Evolutionary conservation across 2,797 vertebrate genomes (phyloP).

Genomic region (Champsocephalus gunnari): DNA sequence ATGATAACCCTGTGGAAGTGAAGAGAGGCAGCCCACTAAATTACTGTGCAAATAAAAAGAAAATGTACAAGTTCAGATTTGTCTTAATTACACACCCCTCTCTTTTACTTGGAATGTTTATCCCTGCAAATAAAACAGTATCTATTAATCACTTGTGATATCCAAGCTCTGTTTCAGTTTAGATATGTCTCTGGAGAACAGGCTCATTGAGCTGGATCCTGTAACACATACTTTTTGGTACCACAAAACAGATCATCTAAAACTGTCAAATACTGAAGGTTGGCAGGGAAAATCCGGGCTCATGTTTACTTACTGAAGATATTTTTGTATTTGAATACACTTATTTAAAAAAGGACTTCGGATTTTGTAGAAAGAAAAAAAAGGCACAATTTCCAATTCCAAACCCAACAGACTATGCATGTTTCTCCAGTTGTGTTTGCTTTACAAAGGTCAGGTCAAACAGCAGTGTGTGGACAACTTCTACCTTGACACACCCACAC

Average conservation of each 20-base stretch:
- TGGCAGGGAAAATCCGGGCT: background rate
- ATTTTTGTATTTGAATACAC: background rate
- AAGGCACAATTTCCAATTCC: background rate
- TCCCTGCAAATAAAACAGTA: background rate
- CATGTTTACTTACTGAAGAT: background rate
- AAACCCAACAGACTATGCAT: background rate
- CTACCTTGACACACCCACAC: background rate
- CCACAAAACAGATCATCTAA: too few species aligned
- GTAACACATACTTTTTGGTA: background rate
- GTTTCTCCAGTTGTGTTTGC: conserved; percentile 1
- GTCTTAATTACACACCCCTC: conserved; percentile 23
- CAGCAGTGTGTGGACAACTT: conserved; percentile 10
- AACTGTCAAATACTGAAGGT: background rate
- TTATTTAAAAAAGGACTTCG: too few species aligned
- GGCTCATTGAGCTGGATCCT: background rate
- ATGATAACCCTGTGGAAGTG: conserved; percentile 26
- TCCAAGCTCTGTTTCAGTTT: too few species aligned
- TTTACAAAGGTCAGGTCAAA: conserved; percentile 48
- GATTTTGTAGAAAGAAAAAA: background rate
- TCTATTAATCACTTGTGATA: too few species aligned
- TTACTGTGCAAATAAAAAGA: conserved; percentile 29
- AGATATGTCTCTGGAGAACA: background rate
- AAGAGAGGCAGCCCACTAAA: conserved; percentile 37
- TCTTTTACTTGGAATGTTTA: background rate
- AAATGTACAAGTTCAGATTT: conserved; percentile 46